These are phyloP conservation scores for Triplophysa yarkandensis DNA, from an alignment of 2,797 vertebrate genomes.

Conservation along the genomic window DNA sequence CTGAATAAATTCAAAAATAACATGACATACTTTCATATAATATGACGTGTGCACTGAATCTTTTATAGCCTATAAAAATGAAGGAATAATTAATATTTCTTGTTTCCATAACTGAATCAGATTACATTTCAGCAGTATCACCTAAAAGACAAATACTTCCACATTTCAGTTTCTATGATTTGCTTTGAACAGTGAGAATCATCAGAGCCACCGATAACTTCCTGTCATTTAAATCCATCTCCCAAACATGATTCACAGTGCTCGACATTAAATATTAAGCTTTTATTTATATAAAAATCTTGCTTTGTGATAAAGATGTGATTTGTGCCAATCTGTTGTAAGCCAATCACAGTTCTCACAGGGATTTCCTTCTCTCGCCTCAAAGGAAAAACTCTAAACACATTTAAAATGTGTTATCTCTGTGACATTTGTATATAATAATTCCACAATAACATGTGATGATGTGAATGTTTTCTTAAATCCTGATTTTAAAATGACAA, in stretches of 20 bases:
- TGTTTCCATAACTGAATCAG: not conserved
- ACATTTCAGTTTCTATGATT: not conserved
- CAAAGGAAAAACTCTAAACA: constrained; percentile 8
- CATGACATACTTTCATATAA: not conserved
- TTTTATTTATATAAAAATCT: not conserved
- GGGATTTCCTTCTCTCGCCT: constrained; percentile 15
- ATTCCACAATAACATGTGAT: constrained; percentile 5
- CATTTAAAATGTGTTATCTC: not conserved
- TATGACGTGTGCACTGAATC: not conserved
- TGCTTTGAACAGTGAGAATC: not conserved
- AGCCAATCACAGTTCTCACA: not conserved
- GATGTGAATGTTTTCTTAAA: not conserved
- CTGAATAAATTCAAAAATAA: not conserved
- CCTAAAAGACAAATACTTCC: not conserved
- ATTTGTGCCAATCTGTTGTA: not conserved
- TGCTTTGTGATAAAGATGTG: not conserved
- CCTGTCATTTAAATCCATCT: not conserved
- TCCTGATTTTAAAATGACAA: not conserved
- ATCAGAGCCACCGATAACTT: not conserved
- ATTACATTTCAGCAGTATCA: not conserved
- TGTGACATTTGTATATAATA: constrained; percentile 10
- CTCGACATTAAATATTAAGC: not conserved
- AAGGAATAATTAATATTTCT: not conserved
- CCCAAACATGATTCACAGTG: not conserved
- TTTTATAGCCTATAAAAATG: not conserved